A percentile compares a stretch with the other conserved stretches of the same genome.
Evolutionary conservation across 2,888 invertebrate genomes (phyloP).

Genomic region (Pseudococcus jackbeardsleyi): DNA sequence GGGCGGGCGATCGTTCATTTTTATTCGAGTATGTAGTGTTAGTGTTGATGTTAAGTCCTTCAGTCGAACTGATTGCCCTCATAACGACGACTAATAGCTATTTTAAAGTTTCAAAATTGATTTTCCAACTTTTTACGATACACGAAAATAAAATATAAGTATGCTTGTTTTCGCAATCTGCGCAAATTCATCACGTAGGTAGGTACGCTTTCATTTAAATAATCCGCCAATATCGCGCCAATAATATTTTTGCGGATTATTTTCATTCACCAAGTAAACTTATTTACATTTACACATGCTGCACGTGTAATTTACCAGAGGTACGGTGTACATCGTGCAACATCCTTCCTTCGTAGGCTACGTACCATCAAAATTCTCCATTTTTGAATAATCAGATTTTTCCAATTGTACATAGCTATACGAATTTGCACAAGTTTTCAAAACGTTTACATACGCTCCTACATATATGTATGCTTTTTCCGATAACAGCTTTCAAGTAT

Average conservation of each 20-base stretch:
- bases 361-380: too few relatives aligned
- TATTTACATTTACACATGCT: neutral
- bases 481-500: too few relatives aligned
- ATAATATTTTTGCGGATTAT: neutral
- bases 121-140: neutral
- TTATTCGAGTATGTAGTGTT: too few relatives aligned
- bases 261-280: neutral
- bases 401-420: too few relatives aligned
- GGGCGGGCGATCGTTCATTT: too few relatives aligned
- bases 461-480: too few relatives aligned
- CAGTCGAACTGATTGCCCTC: neutral
- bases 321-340: too few relatives aligned
- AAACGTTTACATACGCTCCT: too few relatives aligned
- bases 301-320: neutral
- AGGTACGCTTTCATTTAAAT: slow-evolving; percentile 8
- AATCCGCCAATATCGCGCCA: neutral
- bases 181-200: neutral
- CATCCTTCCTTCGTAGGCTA: too few relatives aligned
- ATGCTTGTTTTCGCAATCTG: neutral
- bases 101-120: neutral
- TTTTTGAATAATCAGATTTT: too few relatives aligned
- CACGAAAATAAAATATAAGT: too few relatives aligned
- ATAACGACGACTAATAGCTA: neutral
- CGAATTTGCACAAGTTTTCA: too few relatives aligned
- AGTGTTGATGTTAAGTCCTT: neutral